Conservation (phyloP, 2,888 invertebrate genomes). For the Drosophila gaucha region DNA sequence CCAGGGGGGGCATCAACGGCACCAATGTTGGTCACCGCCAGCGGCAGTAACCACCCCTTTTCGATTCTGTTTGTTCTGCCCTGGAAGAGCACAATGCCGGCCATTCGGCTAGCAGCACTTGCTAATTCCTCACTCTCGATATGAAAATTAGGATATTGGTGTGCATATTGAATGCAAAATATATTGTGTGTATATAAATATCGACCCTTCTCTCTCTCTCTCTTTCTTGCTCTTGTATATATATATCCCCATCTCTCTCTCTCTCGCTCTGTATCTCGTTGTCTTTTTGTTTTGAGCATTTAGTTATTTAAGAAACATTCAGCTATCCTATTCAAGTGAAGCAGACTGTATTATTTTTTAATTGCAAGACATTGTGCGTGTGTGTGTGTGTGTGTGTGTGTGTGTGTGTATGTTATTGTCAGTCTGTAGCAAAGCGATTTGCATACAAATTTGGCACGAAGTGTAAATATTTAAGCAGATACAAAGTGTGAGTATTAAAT, state of each 20-base stretch:
- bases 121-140: neutral
- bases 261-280: neutral
- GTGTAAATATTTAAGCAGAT: constrained; percentile 83
- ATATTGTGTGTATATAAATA: neutral
- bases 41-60: constrained; percentile 67
- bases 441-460: constrained; percentile 84
- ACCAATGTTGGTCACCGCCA: constrained; percentile 31
- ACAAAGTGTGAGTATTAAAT: constrained; percentile 84
- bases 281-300: neutral
- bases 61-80: constrained; percentile 67
- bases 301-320: neutral
- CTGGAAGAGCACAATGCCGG: constrained; percentile 35
- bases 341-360: constrained; percentile 66
- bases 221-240: too few relatives aligned
- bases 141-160: too few relatives aligned
- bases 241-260: too few relatives aligned
- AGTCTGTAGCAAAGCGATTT: constrained; percentile 82
- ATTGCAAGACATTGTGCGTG: constrained; percentile 72
- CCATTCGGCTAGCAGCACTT: constrained; percentile 21
- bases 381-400: constrained; percentile 12
- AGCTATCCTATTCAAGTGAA: constrained; percentile 24
- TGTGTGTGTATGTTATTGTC: constrained; percentile 60
- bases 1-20: constrained; percentile 23
- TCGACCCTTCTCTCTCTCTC: too few relatives aligned
- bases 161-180: too few relatives aligned